A percentile compares a stretch with the other conserved stretches of the same genome.
Evolutionary conservation across 1,140 invertebrate genomes (phyloP).

Genomic region (Macrobrachium nipponense): DNA sequence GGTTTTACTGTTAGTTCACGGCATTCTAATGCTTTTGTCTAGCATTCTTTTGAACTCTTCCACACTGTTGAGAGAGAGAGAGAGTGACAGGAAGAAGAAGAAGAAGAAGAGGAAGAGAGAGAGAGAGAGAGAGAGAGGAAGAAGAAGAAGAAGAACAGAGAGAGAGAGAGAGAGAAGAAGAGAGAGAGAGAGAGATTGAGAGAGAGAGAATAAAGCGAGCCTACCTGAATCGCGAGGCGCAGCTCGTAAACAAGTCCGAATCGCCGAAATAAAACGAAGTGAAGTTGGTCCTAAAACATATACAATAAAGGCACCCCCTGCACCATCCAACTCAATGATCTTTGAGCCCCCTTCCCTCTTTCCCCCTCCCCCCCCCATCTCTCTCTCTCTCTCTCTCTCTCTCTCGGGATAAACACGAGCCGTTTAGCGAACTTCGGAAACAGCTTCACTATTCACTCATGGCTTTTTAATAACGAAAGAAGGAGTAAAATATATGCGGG

Average conservation of each 20-base stretch:
- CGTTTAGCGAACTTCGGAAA: background rate
- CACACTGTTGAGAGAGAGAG: conserved; percentile 7
- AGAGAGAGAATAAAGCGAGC: background rate
- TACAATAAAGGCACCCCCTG: too few relatives aligned
- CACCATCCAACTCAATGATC: background rate
- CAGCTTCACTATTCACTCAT: conserved; percentile 44
- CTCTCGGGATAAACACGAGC: background rate
- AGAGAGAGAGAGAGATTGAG: background rate
- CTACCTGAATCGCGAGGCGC: too few relatives aligned
- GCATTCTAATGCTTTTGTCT: too few relatives aligned
- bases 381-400: conserved; percentile 7
- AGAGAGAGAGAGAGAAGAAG: conserved; percentile 16
- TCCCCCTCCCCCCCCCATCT: background rate
- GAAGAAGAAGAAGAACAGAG: conserved; percentile 12
- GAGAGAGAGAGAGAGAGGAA: conserved; percentile 13
- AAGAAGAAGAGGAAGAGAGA: background rate
- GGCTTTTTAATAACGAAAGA: conserved; percentile 50
- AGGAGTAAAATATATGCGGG: conserved; percentile 37
- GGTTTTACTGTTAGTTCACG: too few relatives aligned
- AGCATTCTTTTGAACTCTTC: too few relatives aligned
- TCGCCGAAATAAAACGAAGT: too few relatives aligned
- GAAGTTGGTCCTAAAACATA: too few relatives aligned
- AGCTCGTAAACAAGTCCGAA: too few relatives aligned
- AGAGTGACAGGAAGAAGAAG: too few relatives aligned
- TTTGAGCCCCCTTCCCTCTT: background rate